Base-by-base conservation (phyloP, 2,888 invertebrate species). In the Mactromeris polynyma region DNA sequence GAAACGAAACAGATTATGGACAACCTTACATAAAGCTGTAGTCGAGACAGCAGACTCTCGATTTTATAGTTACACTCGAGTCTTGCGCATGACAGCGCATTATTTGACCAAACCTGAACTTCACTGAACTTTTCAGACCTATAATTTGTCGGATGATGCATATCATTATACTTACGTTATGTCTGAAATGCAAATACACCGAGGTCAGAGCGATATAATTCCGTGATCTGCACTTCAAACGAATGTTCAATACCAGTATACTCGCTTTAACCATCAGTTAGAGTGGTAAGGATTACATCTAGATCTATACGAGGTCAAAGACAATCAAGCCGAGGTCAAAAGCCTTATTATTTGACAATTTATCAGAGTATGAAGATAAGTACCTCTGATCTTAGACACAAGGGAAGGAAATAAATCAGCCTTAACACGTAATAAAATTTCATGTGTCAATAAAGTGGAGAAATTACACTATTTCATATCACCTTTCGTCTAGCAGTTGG, bases 41-140 rank as follows among this genome's bases (percentile, higher is more conserved):
- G 73, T 58, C 14, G 33, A 73, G 73, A 73, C 73, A 73, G 0
- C 73, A 73, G 36, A 33, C 1, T 14, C 26, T n/a, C 26, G 26
- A 64, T 26, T 26, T 0, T 26, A n/a, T 26, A 73, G 6, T 73
- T 33, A 36, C 1, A 7, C 11, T 36, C 19, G 9, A 73, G 33
- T 73, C 42, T 19, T 1, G 77, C 31, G 40, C 54, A 86, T 86
- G 89, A 89, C 89, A 58, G 51, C 78, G 86, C 84, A 86, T 84
- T 84, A 84, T 86, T 64, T 85, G 77, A 81, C 38, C 69, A 73
- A 9, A 54, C 46, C 58, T 86, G 90, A 90, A 90, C 90, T 88
- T 88, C 79, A 19, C 6, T 85, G 87, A 87, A 82, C 89, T 40
- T 19, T 31, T 31, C 58, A 46, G 77, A 83, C 87, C 90, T 87